A percentile compares a stretch with the other conserved stretches of the same genome.
Evolutionary conservation across 2,888 invertebrate genomes (phyloP).

Genomic region (Conomelus anceps): DNA sequence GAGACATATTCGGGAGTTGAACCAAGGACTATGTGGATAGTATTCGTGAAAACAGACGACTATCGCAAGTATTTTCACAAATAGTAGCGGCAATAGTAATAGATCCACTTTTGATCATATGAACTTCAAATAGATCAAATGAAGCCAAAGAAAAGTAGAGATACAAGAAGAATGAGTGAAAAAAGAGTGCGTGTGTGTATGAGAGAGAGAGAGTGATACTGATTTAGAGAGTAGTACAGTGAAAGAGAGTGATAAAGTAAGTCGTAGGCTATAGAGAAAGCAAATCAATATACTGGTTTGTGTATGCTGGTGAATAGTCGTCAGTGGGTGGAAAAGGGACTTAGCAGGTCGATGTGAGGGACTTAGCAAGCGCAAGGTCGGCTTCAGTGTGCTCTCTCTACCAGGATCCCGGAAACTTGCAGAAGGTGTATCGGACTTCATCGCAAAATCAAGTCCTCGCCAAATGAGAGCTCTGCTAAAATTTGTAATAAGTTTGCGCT

Average conservation of each 20-base stretch:
- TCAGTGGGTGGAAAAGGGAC: neutral
- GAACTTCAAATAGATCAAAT: neutral
- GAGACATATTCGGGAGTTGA: too few species aligned
- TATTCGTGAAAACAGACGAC: too few species aligned
- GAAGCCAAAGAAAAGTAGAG: neutral
- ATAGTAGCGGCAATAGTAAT: neutral
- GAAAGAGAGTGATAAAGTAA: neutral
- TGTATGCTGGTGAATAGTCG: too few species aligned
- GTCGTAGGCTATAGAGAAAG: neutral
- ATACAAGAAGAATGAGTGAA: neutral
- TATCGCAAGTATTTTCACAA: too few species aligned
- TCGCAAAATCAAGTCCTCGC: neutral
- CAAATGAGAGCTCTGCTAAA: neutral
- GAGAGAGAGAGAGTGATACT: neutral
- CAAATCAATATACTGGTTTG: neutral
- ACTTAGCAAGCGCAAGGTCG: neutral
- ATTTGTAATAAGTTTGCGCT: neutral
- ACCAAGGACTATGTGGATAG: too few species aligned
- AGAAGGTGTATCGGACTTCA: neutral
- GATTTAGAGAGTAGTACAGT: too few species aligned
- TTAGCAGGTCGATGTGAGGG: neutral
- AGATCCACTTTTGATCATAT: neutral
- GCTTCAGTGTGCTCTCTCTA: neutral
- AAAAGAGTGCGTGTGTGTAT: neutral
- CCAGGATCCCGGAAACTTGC: neutral